Evolutionary conservation across 2,797 vertebrate species (phyloP), one percentile per base, ranked within the genome.

Genomic region (Pangasius mekongensis): DNA sequence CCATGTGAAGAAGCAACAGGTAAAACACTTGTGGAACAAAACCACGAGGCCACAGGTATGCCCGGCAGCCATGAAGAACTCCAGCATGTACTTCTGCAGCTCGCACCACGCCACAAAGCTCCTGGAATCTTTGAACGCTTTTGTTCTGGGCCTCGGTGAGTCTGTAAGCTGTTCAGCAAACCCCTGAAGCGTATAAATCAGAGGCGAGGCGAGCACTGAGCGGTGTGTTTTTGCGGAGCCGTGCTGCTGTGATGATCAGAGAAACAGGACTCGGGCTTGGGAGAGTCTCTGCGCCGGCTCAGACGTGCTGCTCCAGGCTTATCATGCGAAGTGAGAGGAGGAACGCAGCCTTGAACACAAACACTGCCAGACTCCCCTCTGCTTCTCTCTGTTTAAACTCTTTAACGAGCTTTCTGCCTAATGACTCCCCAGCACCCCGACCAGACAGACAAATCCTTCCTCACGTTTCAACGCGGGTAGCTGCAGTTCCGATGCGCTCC

Each of bases 321-420:
- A 82, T 39, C 56, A 64, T 67, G 81, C 85, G 83, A 88, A 84
- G 91, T 77, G 90, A 88, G 83, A 86, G 60, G 18, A 84, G 81
- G 86, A 58, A 52, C 33, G 36, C 56, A 56, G 66, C 83, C 30
- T 56, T 27, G 16, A 82, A 89, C 84, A 71, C 85, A 89, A 90
- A 87, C 86, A 89, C 83, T 60, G 87, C 86, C 83, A 87, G 73
- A 86, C 83, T 88, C 85, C 85, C 78, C 36, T 83, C 73, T 27
- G 73, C 49, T 84, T 73, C 33, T 76, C 73, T 69, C 87, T 89
- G 85, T 88, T 90, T 91, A 88, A 88, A 88, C 87, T 89, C 83
- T 83, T 83, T 91, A 91, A 91, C 89, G 90, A 91, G 90, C 73
- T 91, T 87, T 67, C 86, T 90, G 87, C 74, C 86, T 84, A 90